Evolutionary conservation across 2,888 invertebrate genomes (phyloP), one percentile per base, ranked within the genome.

Genomic region (Onchidella celtica): DNA sequence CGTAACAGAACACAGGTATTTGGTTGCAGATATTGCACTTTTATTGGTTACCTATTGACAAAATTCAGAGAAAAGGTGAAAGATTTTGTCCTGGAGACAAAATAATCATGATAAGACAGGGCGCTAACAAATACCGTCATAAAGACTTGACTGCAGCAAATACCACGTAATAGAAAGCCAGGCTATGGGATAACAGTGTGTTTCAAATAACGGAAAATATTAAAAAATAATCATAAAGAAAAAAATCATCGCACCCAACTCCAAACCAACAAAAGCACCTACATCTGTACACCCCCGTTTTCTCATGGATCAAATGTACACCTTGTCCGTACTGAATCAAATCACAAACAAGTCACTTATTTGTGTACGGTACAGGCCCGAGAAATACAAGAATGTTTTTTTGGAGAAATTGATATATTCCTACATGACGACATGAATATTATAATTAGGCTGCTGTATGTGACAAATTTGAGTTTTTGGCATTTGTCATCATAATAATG

Each of bases 21-120:
- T 73, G 57, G 61, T 59, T 61, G 73, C 73, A 61, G 11, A 24
- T 61, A 73, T 14, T 73, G 73, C 73, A 73, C 57, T 73, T 73
- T 73, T 47, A 73, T 73, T 36, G 3, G 34, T 73, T 72, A 1
- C n/a, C 73, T 73, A 73, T 55, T 73, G 47, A 73, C 38, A 73
- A 73, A 24, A 24, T 32, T 73, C n/a, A 36, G n/a, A 61, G 27
- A 73, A 21, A 47, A 72, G 27, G 73, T 61, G 73, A 59, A 36
- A 29, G 34, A 61, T 55, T 72, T 47, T n/a, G 34, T 17, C 9
- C 6, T 17, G 47, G 9, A 47, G 17, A 47, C 17, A 11, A 47
- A 47, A 47, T 47, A 6, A 11, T 6, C 47, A 47, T 11, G 47
- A 47, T 47, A 11, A 11, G 47, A 32, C 59, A 6, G 73, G 73